Evolutionary conservation across 2,113 vertebrate species (phyloP).

Genomic region (Todiramphus chloris): DNA sequence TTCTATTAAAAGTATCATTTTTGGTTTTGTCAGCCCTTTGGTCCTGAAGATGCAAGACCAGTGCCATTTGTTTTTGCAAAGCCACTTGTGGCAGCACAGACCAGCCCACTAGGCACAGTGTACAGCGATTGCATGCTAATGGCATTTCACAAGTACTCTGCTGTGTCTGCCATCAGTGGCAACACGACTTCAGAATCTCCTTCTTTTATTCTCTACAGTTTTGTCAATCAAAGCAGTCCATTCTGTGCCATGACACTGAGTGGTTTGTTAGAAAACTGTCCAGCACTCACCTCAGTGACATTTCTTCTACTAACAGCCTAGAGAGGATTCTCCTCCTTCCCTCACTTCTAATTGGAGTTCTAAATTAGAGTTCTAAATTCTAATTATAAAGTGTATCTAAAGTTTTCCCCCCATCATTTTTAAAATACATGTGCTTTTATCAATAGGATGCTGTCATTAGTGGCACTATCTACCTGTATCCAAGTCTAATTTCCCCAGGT

Average conservation of each 20-base stretch:
- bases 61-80: not conserved
- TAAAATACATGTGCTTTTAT: not conserved
- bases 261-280: not conserved
- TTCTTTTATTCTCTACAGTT: not conserved
- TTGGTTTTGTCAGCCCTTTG: not conserved
- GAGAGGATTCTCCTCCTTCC: not conserved
- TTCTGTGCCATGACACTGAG: not conserved
- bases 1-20: slow-evolving; percentile 6
- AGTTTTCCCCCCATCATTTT: not conserved
- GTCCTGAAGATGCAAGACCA: not conserved
- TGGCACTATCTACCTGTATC: not conserved
- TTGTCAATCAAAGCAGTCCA: not conserved
- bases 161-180: not conserved
- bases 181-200: not conserved
- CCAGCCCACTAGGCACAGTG: not conserved
- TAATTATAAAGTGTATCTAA: not conserved
- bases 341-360: not conserved
- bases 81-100: not conserved
- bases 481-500: not conserved
- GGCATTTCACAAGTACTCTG: not conserved
- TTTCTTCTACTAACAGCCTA: not conserved
- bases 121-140: not conserved
- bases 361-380: no score
- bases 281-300: not conserved
- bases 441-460: not conserved